Evolutionary conservation across 30 jellyfish, hydroid and myxozoan species (phyloP), one percentile per base, ranked within the genome.

Genomic region (Sanderia malayensis): DNA sequence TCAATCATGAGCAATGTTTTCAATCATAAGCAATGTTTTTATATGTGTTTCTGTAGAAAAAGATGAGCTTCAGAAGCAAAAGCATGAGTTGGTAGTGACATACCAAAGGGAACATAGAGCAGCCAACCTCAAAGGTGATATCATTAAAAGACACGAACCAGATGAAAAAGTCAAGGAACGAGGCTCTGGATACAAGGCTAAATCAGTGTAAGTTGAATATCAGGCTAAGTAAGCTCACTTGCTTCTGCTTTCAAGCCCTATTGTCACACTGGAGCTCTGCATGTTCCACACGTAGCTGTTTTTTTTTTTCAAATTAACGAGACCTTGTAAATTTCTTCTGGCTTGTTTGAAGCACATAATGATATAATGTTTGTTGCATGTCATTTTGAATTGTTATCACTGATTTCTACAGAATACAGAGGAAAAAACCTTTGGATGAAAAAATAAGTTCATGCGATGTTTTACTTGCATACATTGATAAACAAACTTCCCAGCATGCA

Each of bases 341-440:
- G n/a, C n/a, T n/a, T n/a, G n/a, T n/a, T n/a, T n/a, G n/a, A n/a
- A n/a, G n/a, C n/a, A n/a, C n/a, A n/a, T n/a, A n/a, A n/a, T n/a
- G n/a, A n/a, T n/a, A n/a, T n/a, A n/a, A n/a, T n/a, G n/a, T n/a
- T n/a, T n/a, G n/a, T n/a, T n/a, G n/a, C n/a, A n/a, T n/a, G n/a
- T n/a, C n/a, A n/a, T n/a, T n/a, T n/a, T n/a, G n/a, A n/a, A n/a
- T n/a, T n/a, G n/a, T n/a, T n/a, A n/a, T n/a, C n/a, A n/a, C n/a
- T n/a, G n/a, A n/a, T n/a, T n/a, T n/a, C n/a, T 49, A 4, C 17
- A 75, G 86, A 61, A 75, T 62, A 15, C 79, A 75, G 25, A 62
- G 78, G 46, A 75, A 61, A 45, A 75, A 61, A 28, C 86, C 86
- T 11, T 75, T 30, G 1, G 86, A 75, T 10, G 77, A 44, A 8